Percentiles rank a stretch among this genome's conserved stretches.
phyloP scores from a whole-genome alignment of 2,888 invertebrate genomes.

The Calliphora vomitoria region DNA sequence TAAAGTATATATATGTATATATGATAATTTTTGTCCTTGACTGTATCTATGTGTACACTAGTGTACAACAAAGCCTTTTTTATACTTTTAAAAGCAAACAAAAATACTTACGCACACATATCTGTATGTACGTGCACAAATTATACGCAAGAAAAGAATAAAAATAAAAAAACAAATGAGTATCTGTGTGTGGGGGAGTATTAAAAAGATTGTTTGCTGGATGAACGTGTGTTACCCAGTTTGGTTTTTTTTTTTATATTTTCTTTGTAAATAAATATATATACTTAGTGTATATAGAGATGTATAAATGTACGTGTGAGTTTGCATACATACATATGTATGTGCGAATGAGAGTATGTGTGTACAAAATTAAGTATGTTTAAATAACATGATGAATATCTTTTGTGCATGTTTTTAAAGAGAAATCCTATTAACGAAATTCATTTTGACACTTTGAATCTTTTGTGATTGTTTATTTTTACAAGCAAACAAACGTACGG shows the following conservation, averaged over 20 bases:
- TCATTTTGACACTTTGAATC: slow-evolving; percentile 41
- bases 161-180: background rate
- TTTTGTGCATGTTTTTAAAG: slow-evolving; percentile 31
- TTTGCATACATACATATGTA: background rate
- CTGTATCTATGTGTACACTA: background rate
- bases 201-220: slow-evolving; percentile 7
- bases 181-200: background rate
- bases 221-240: background rate
- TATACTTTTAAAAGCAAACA: background rate
- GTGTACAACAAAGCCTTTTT: slow-evolving; percentile 2
- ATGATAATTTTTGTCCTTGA: background rate
- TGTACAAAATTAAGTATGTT: slow-evolving; percentile 3
- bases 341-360: background rate
- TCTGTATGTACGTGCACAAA: background rate
- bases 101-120: background rate
- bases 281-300: background rate
- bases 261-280: too few relatives aligned
- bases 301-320: background rate
- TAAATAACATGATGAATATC: slow-evolving; percentile 42
- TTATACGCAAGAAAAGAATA: background rate
- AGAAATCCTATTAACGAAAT: slow-evolving; percentile 52
- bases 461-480: slow-evolving; percentile 33
- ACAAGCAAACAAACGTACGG: slow-evolving; percentile 1
- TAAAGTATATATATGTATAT: too few relatives aligned
- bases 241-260: too few relatives aligned